A percentile compares a stretch with the other conserved stretches of the same genome.
These are phyloP conservation scores for Oreochromis niloticus DNA, from an alignment of 2,113 vertebrate genomes.

Conservation along the genomic window DNA sequence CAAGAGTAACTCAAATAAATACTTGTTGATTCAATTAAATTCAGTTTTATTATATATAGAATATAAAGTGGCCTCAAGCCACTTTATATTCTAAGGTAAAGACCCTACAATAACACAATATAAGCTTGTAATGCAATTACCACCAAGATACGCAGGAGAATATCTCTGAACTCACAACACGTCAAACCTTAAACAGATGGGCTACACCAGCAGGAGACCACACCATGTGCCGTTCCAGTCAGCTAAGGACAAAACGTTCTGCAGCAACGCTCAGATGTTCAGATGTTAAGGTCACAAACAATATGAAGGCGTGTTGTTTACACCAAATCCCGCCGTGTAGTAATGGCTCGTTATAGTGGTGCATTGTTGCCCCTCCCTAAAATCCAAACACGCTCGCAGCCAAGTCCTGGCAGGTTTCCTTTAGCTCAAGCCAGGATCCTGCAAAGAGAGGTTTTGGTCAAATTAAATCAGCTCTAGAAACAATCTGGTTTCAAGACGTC, in stretches of 20 bases:
- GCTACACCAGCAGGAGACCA: background rate
- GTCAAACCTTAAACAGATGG: background rate
- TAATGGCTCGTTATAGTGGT: background rate
- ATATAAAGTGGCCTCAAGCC: background rate
- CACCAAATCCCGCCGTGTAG: background rate
- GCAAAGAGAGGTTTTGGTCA: background rate
- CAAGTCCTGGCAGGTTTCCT: background rate
- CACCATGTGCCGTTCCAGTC: background rate
- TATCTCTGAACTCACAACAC: background rate
- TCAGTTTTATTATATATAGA: background rate
- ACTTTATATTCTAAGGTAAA: background rate
- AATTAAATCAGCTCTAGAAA: background rate
- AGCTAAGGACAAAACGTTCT: background rate
- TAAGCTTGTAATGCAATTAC: background rate
- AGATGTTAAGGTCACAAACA: background rate
- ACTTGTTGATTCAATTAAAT: background rate
- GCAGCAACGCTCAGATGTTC: background rate
- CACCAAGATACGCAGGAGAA: background rate
- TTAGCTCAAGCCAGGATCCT: background rate
- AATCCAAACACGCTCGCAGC: background rate
- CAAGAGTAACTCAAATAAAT: background rate
- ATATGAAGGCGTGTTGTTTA: background rate
- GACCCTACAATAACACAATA: background rate
- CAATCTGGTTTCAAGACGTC: background rate
- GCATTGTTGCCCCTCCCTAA: background rate